A percentile compares a stretch with the other conserved stretches of the same genome.
Conservation (phyloP, 2,888 invertebrate genomes). For the Euzophera pinguis region DNA sequence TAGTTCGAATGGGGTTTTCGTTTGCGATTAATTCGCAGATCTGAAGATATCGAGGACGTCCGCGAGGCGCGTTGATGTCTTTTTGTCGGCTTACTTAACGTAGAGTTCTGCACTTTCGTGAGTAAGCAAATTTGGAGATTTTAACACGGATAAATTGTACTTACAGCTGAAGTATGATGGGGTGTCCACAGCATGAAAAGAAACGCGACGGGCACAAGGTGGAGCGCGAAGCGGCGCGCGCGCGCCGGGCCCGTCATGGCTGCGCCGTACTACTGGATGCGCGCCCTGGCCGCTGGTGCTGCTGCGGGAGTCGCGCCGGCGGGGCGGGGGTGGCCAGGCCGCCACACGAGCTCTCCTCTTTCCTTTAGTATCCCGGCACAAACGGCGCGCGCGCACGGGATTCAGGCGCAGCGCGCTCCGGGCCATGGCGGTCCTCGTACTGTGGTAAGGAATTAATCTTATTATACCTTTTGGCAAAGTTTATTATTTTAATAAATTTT, state of each 20-base stretch:
- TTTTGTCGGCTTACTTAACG: slow-evolving; percentile 23
- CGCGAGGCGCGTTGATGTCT: slow-evolving; percentile 41
- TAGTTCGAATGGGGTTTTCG: not conserved
- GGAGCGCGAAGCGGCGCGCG: slow-evolving; percentile 60
- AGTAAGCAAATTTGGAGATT: not conserved
- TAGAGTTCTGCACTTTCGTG: not conserved
- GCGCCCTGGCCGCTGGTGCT: slow-evolving; percentile 48
- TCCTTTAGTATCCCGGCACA: slow-evolving; percentile 76
- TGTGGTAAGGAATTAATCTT: slow-evolving; percentile 53
- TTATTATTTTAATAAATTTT: not conserved
- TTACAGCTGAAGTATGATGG: slow-evolving; percentile 56
- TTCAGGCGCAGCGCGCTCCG: slow-evolving; percentile 70
- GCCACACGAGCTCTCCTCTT: slow-evolving; percentile 61
- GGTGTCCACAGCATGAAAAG: slow-evolving; percentile 51
- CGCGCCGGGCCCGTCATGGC: slow-evolving; percentile 78
- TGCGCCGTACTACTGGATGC: slow-evolving; percentile 73
- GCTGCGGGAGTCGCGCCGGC: slow-evolving; percentile 38
- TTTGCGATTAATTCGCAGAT: slow-evolving; percentile 2
- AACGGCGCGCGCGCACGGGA: slow-evolving; percentile 79
- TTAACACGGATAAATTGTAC: slow-evolving; percentile 33
- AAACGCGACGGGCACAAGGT: slow-evolving; percentile 55
- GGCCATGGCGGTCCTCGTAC: slow-evolving; percentile 75
- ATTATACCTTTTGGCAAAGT: not conserved
- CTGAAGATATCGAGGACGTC: not conserved
- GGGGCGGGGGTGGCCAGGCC: slow-evolving; percentile 58